Base-by-base conservation (phyloP, 2,888 invertebrate genomes). In the Polietes domitor region DNA sequence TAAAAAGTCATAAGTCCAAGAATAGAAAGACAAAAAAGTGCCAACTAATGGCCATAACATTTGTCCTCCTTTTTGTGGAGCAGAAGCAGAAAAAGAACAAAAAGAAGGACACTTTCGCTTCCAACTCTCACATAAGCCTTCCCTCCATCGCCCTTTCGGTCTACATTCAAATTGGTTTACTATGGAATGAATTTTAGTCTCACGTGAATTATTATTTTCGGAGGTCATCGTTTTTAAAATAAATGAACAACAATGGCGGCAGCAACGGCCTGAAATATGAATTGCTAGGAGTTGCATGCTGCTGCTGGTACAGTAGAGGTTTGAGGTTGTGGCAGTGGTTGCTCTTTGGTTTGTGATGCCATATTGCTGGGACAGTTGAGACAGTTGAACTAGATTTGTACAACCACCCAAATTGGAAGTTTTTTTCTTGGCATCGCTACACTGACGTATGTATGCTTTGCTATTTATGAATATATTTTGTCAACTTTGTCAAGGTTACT, bases 401-500 rank as follows among this genome's bases (percentile, higher is more conserved):
- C 37, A 37, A 10, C 37, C 37, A 3, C 37, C 3, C 32, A 32
- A 37, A 37, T 1, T 37, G 37, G 37, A 7, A 7, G 10, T 37
- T 7, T 37, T 37, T 37, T 37, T 37, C 1, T 37, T 37, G 37
- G 10, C 37, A 37, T 7, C 37, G 9, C 37, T 37, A 12, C 37
- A 1, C 1, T n/a, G n/a, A n/a, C n/a, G n/a, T n/a, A n/a, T n/a
- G n/a, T n/a, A n/a, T n/a, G n/a, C n/a, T n/a, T n/a, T n/a, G n/a
- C n/a, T n/a, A n/a, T n/a, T n/a, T n/a, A n/a, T n/a, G n/a, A n/a
- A n/a, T 3, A 32, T 5, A 32, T 9, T 37, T 78, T 75, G 41
- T 63, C 63, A 74, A 63, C 28, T 74, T 74, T 65, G 43, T 75
- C 82, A 82, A 82, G 82, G 82, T 82, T 82, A 75, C 68, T 61